phyloP scores from a whole-genome alignment of 2,888 invertebrate species.

The Drosophila bunnanda region DNA sequence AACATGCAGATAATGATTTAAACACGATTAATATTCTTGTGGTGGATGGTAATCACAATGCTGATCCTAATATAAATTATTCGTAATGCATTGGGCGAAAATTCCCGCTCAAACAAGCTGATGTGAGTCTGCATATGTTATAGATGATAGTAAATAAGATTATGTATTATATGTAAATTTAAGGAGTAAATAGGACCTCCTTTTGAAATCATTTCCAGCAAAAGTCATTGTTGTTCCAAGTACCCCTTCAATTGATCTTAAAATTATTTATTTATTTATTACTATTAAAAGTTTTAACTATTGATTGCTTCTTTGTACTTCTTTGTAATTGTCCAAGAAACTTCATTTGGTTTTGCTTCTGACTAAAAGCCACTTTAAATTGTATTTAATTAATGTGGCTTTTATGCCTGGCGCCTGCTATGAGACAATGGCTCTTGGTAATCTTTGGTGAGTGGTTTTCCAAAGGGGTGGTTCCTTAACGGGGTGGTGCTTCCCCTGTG shows the following conservation, averaged over 20 bases:
- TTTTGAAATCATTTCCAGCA: too few species aligned
- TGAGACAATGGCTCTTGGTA: slow-evolving; percentile 65
- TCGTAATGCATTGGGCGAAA: too few species aligned
- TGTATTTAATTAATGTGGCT: slow-evolving; percentile 45
- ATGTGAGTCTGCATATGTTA: too few species aligned
- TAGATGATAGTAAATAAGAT: too few species aligned
- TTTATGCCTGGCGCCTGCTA: slow-evolving; percentile 48
- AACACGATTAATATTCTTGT: background rate
- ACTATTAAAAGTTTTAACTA: background rate
- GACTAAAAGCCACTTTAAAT: slow-evolving; percentile 22
- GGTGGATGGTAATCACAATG: too few species aligned
- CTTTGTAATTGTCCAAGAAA: too few species aligned
- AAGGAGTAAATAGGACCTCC: too few species aligned
- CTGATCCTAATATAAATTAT: too few species aligned
- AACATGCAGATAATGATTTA: background rate
- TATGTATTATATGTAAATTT: too few species aligned
- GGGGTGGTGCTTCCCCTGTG: background rate
- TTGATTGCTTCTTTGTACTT: background rate
- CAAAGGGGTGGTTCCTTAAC: background rate
- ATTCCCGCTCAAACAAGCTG: too few species aligned
- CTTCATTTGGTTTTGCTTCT: background rate
- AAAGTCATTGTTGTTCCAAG: too few species aligned
- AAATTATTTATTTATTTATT: background rate
- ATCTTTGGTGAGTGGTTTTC: slow-evolving; percentile 30
- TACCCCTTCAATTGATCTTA: background rate